These are phyloP conservation scores for Trematocara variabile DNA, from an alignment of 2,113 vertebrate species.

Conservation along the genomic window DNA sequence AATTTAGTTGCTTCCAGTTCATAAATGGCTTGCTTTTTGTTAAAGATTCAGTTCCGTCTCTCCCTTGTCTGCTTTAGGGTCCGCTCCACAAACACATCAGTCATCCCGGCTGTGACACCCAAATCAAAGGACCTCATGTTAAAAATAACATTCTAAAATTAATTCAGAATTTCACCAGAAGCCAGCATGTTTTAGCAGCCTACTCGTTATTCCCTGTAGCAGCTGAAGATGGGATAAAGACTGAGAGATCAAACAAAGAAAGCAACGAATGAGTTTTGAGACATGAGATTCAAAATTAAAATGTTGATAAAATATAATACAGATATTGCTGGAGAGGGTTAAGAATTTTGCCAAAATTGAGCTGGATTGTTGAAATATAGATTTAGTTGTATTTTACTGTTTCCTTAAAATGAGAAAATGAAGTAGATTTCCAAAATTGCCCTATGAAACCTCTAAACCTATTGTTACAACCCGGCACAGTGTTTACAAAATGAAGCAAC, in stretches of 20 bases:
- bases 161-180: background rate
- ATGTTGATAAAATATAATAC: background rate
- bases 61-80: background rate
- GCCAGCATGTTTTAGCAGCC: background rate
- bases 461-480: background rate
- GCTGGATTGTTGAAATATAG: background rate
- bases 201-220: background rate
- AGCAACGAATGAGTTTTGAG: background rate
- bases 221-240: background rate
- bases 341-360: background rate
- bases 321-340: background rate
- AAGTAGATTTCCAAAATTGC: background rate
- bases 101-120: background rate
- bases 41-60: background rate
- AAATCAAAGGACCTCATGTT: background rate
- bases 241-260: background rate
- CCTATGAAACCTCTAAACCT: background rate
- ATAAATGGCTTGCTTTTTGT: background rate
- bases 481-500: background rate
- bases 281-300: background rate
- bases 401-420: background rate
- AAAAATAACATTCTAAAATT: background rate
- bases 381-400: background rate
- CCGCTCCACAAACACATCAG: background rate
- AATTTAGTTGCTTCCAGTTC: background rate